Conservation (phyloP, 2,113 vertebrate species). For the Laterallus jamaicensis region DNA sequence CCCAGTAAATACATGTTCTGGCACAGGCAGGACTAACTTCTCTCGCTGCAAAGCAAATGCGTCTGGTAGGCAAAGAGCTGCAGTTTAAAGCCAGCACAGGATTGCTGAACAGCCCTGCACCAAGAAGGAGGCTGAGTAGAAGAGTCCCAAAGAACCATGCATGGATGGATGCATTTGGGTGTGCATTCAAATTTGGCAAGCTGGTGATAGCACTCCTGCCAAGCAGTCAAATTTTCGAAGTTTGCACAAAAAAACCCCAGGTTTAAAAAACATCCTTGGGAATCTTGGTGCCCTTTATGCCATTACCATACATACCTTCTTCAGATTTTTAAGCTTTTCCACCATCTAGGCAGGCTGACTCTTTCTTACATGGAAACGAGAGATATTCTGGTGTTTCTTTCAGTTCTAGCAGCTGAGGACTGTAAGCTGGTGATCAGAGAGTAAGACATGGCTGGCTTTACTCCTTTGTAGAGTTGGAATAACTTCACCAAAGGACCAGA, state of each 20-base stretch:
- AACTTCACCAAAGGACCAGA: neutral
- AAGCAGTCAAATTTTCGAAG: slow-evolving; percentile 7
- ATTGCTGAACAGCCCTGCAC: neutral
- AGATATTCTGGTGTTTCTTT: neutral
- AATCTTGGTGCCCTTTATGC: neutral
- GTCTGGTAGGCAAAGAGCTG: neutral
- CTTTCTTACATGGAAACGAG: neutral
- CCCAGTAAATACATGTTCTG: neutral
- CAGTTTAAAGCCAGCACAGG: neutral
- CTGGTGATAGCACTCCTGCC: neutral
- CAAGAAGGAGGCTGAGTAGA: neutral
- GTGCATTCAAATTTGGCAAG: neutral
- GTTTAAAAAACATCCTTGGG: neutral
- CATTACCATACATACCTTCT: neutral
- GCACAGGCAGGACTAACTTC: neutral
- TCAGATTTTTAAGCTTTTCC: neutral
- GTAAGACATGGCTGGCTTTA: neutral
- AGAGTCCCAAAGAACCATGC: neutral
- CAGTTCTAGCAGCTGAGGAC: neutral
- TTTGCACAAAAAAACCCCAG: neutral
- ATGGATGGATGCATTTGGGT: neutral
- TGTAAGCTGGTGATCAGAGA: neutral
- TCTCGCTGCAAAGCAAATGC: neutral
- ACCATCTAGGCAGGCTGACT: neutral
- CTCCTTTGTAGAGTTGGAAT: neutral